phyloP scores from a whole-genome alignment of 1,140 invertebrate species.

The Papilio glaucus region DNA sequence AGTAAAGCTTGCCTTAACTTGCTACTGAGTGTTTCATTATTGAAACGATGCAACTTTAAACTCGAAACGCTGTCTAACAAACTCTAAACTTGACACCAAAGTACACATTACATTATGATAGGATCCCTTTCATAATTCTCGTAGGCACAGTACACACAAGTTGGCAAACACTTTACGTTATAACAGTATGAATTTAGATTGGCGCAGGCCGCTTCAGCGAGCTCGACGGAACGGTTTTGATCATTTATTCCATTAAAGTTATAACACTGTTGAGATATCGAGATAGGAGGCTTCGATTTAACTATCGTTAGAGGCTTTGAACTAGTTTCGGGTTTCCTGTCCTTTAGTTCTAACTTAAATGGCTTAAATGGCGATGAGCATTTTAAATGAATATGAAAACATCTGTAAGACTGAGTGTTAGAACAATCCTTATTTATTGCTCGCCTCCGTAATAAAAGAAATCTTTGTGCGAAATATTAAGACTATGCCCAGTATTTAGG shows the following conservation, averaged over 20 bases:
- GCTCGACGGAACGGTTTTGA: slow-evolving; percentile 43
- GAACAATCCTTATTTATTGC: too few species aligned
- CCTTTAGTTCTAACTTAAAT: not conserved
- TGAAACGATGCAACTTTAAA: slow-evolving; percentile 1
- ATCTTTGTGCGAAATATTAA: too few species aligned
- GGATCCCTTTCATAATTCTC: slow-evolving; percentile 43
- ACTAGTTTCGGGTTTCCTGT: not conserved
- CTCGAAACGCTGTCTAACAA: not conserved
- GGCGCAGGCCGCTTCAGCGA: slow-evolving; percentile 36
- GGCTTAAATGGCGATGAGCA: not conserved
- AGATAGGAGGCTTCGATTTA: slow-evolving; percentile 39
- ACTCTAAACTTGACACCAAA: slow-evolving; percentile 17
- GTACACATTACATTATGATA: slow-evolving; percentile 24
- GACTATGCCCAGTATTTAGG: too few species aligned
- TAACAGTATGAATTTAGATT: slow-evolving; percentile 54
- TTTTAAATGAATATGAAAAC: too few species aligned
- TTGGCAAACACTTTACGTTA: slow-evolving; percentile 41
- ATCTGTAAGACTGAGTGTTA: too few species aligned
- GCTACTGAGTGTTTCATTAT: not conserved
- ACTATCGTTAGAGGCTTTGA: slow-evolving; percentile 1
- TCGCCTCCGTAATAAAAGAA: too few species aligned
- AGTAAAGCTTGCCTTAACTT: not conserved
- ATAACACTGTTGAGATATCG: slow-evolving; percentile 49
- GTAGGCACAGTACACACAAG: slow-evolving; percentile 40
- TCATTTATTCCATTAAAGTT: slow-evolving; percentile 76